Evolutionary conservation across 35 echinoderm and acorn worm species (phyloP).

Genomic region (Anneissia japonica): DNA sequence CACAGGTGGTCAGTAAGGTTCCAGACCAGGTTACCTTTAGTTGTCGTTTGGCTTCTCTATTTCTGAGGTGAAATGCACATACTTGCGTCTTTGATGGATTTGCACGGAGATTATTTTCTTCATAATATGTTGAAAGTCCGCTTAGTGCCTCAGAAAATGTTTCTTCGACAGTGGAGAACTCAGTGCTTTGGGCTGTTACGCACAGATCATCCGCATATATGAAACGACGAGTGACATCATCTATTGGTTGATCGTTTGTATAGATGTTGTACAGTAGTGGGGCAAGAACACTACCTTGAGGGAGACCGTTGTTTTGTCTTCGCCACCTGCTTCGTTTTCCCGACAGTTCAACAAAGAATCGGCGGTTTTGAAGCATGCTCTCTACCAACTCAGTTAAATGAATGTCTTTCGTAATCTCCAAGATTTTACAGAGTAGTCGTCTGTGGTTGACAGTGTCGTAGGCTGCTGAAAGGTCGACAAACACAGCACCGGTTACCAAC

Average conservation of each 20-base stretch:
- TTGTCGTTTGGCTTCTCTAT: slow-evolving; percentile 3
- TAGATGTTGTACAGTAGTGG: slow-evolving; percentile 38
- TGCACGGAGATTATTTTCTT: slow-evolving; percentile 32
- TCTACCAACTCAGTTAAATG: background rate
- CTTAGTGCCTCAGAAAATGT: background rate
- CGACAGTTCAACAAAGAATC: slow-evolving; percentile 18
- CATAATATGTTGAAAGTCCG: slow-evolving; percentile 16
- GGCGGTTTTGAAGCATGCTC: slow-evolving; percentile 9
- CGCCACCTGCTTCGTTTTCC: slow-evolving; percentile 10
- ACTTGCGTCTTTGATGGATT: slow-evolving; percentile 57
- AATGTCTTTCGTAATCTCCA: slow-evolving; percentile 15
- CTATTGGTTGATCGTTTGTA: slow-evolving; percentile 11
- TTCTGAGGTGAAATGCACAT: slow-evolving; percentile 32
- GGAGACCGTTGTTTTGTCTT: background rate
- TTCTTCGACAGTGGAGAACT: background rate
- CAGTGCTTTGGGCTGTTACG: background rate
- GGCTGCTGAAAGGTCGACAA: slow-evolving; percentile 44
- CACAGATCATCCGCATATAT: slow-evolving; percentile 26
- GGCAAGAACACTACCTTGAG: slow-evolving; percentile 40
- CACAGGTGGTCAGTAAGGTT: background rate
- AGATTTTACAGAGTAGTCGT: slow-evolving; percentile 6
- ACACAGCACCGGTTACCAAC: slow-evolving; percentile 12
- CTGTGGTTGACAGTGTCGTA: slow-evolving; percentile 48
- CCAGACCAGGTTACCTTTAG: background rate
- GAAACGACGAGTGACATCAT: background rate